Evolutionary conservation across 2,888 invertebrate species (phyloP).

Genomic region (Lithodes maja): DNA sequence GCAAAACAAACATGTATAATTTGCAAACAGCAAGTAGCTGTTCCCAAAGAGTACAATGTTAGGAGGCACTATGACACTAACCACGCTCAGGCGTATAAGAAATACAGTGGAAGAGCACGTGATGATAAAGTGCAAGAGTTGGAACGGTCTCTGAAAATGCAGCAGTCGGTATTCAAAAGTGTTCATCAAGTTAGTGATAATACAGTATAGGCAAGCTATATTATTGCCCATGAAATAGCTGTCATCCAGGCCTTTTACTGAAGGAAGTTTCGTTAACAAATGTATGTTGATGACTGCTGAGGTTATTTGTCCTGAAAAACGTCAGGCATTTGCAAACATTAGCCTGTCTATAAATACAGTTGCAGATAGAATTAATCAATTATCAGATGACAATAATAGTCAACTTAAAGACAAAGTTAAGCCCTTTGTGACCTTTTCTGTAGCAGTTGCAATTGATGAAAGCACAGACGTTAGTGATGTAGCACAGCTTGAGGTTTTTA

Average conservation of each 20-base stretch:
- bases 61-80: constrained; percentile 4
- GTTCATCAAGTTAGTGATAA: neutral
- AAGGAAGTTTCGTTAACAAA: neutral
- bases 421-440: constrained; percentile 43
- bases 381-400: constrained; percentile 20
- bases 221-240: constrained; percentile 28
- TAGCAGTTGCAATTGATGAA: constrained; percentile 68
- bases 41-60: constrained; percentile 20
- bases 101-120: neutral
- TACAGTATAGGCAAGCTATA: constrained; percentile 4
- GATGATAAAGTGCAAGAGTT: neutral
- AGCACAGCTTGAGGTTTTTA: constrained; percentile 65
- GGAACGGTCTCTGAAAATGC: neutral
- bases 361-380: constrained; percentile 27
- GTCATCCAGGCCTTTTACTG: constrained; percentile 22
- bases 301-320: constrained; percentile 21
- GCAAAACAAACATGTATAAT: neutral
- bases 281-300: constrained; percentile 5
- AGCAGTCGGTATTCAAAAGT: constrained; percentile 23
- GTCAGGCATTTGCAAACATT: constrained; percentile 21
- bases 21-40: neutral
- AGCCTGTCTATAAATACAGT: constrained; percentile 26
- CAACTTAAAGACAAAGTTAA: constrained; percentile 36
- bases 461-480: constrained; percentile 65
- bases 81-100: neutral